Evolutionary conservation across 2,888 invertebrate species (phyloP).

Genomic region (Noctuana brunneofusca): DNA sequence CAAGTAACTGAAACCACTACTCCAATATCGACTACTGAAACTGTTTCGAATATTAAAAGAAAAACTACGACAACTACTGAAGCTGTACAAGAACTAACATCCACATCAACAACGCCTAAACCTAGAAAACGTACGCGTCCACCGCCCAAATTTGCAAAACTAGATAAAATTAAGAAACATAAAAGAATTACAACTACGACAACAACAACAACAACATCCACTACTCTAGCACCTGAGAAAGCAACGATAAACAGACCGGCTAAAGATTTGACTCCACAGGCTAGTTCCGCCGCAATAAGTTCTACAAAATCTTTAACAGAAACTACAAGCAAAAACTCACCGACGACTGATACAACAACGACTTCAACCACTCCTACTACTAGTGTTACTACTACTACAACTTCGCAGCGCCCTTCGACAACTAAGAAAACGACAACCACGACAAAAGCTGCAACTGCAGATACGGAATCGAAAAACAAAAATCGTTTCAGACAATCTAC

Average conservation of each 20-base stretch:
- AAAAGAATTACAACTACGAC: conserved; percentile 57
- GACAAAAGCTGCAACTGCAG: conserved; percentile 34
- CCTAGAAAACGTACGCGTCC: conserved; percentile 69
- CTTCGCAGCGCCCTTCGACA: conserved; percentile 47
- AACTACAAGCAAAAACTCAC: conserved; percentile 44
- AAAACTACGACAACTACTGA: conserved; percentile 46
- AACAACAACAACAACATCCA: conserved; percentile 50
- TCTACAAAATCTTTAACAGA: conserved; percentile 49
- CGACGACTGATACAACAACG: conserved; percentile 42
- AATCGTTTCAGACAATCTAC: conserved; percentile 74
- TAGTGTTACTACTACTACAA: conserved; percentile 36
- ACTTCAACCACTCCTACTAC: conserved; percentile 46
- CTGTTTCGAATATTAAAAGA: conserved; percentile 37
- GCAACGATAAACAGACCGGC: conserved; percentile 51
- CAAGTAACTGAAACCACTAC: conserved; percentile 46
- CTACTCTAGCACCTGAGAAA: conserved; percentile 47
- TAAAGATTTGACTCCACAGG: conserved; percentile 64
- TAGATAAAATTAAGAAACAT: conserved; percentile 67
- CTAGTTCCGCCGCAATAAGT: conserved; percentile 60
- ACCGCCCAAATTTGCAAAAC: conserved; percentile 63
- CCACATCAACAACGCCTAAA: conserved; percentile 50
- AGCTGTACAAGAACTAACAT: conserved; percentile 40
- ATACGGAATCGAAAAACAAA: conserved; percentile 54
- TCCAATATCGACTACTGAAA: conserved; percentile 39
- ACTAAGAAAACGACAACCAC: conserved; percentile 45